Base-by-base conservation (phyloP, 2,888 invertebrate genomes). In the Heliconius aoede region DNA sequence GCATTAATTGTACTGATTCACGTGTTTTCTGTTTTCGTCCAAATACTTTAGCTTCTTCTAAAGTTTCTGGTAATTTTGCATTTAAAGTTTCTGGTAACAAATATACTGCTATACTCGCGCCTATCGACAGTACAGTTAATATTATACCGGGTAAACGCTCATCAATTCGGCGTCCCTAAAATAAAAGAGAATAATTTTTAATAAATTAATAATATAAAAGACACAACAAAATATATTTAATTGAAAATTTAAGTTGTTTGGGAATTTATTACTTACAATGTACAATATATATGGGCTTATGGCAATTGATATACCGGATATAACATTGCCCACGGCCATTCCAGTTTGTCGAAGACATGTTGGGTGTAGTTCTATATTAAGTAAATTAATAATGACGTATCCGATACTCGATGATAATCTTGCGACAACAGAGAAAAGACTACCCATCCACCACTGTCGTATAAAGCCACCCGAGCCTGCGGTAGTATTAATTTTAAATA, bases 301-400 rank as follows among this genome's bases (percentile, higher is more conserved):
- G n/a, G 95, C 92, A 26, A 95, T 94, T 67, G 95, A 89, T 30
- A 90, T 90, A 84, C 95, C 95, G 11, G 95, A 95, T 65, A 95
- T 84, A 55, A 96, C 93, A 74, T 94, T 94, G 46, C 96, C 95
- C 76, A 96, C 84, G 0, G 96, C 95, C 81, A 95, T 94, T 72
- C 96, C 96, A 11, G 96, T 95, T 84, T 96, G 96, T 30, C 96
- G 90, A 51, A 96, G 89, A 81, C 95, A 95, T 0, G 96, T 96
- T 21, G 96, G 96, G 86, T 96, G 96, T 28, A 96, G 91, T 87
- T 96, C 96, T 86, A 96, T 94, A 76, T 95, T 95, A 80, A 96
- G 95, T 73, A 96, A 88, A 83, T 95, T 95, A 36, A 95, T 94
- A 26, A 95, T 91, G 82, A 95, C 95, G 85, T 95, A 96, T 9